Evolutionary conservation across 1,140 invertebrate genomes (phyloP).

Genomic region (Rhopalosiphum padi): DNA sequence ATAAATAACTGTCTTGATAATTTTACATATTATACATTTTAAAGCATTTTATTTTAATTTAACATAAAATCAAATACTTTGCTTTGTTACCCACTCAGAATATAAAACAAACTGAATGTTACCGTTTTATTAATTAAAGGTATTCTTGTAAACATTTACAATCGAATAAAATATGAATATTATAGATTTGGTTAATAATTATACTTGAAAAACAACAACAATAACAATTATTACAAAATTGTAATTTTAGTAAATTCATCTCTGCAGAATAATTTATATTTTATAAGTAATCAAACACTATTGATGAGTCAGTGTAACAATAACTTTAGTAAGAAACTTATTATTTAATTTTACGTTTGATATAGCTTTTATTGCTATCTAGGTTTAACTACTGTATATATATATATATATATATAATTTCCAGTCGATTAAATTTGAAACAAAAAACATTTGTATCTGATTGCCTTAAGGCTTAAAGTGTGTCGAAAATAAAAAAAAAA

Average conservation of each 20-base stretch:
- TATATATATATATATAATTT: neutral
- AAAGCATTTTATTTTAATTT: neutral
- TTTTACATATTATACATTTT: neutral
- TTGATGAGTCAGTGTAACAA: too few relatives aligned
- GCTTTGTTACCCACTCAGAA: neutral
- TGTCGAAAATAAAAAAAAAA: slow-evolving; percentile 19
- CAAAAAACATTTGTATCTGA: neutral
- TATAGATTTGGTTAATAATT: neutral
- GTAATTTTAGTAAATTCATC: neutral
- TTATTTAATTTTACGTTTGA: neutral
- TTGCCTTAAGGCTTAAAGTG: neutral
- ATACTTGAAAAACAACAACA: neutral
- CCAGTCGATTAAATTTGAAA: slow-evolving; percentile 15
- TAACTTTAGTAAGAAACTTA: too few relatives aligned
- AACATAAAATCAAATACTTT: neutral
- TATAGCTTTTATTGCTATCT: neutral
- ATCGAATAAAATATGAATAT: neutral
- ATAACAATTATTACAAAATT: neutral
- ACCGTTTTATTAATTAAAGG: neutral
- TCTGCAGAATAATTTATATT: neutral
- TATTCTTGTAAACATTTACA: neutral
- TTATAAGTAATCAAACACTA: too few relatives aligned
- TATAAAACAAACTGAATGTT: neutral
- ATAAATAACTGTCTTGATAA: neutral
- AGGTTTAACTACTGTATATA: too few relatives aligned